Conservation (phyloP, 2,113 vertebrate genomes). For the Neomonachus schauinslandi region DNA sequence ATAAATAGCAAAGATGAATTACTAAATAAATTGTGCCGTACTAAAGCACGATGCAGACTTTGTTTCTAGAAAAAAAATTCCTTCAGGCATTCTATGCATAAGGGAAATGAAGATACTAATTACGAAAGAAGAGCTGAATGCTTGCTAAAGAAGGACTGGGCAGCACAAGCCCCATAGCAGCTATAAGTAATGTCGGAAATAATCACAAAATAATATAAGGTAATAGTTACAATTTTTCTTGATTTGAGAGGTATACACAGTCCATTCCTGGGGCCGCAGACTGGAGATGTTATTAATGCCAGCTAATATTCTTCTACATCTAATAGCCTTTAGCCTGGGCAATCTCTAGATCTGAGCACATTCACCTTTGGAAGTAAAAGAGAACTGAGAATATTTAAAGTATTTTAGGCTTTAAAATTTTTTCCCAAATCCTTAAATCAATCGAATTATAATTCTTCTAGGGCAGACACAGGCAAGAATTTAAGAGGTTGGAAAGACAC, state of each 20-base stretch:
- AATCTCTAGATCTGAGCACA: background rate
- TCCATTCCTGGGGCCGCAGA: background rate
- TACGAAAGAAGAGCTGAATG: slow-evolving; percentile 76
- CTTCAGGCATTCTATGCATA: slow-evolving; percentile 76
- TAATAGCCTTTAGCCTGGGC: background rate
- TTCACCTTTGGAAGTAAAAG: slow-evolving; percentile 25
- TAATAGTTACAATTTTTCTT: slow-evolving; percentile 4
- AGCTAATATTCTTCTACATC: background rate
- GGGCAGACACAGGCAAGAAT: slow-evolving; percentile 1
- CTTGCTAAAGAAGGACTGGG: slow-evolving; percentile 43
- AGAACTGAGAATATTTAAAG: slow-evolving; percentile 15
- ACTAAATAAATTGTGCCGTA: slow-evolving; percentile 70
- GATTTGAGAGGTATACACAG: background rate
- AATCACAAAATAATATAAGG: slow-evolving; percentile 52
- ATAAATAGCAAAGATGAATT: slow-evolving; percentile 72
- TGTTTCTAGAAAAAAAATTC: slow-evolving; percentile 76
- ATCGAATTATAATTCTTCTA: background rate
- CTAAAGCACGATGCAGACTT: slow-evolving; percentile 32
- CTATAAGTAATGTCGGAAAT: slow-evolving; percentile 59
- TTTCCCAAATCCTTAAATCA: slow-evolving; percentile 13
- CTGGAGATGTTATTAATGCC: background rate
- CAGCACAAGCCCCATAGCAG: slow-evolving; percentile 77
- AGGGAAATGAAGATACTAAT: slow-evolving; percentile 82
- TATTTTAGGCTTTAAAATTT: slow-evolving; percentile 27
- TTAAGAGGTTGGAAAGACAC: background rate